Evolutionary conservation across 2,113 vertebrate genomes (phyloP).

Genomic region (Origma solitaria): DNA sequence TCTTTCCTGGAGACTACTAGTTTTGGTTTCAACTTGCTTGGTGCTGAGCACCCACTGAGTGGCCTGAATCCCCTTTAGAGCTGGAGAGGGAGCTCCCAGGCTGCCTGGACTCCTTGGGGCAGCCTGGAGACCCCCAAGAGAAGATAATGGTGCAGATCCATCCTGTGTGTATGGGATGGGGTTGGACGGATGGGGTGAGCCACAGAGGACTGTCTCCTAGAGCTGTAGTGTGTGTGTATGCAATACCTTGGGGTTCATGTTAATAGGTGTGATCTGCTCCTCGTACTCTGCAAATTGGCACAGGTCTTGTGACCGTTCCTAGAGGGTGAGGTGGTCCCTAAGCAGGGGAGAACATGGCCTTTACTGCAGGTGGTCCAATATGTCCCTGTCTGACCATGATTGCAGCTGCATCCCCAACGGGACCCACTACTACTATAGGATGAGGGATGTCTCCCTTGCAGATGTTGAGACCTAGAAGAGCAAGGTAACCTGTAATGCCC

Average conservation of each 20-base stretch:
- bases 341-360: neutral
- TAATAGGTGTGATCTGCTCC: neutral
- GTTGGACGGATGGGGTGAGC: neutral
- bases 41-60: neutral
- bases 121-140: neutral
- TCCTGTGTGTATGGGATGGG: neutral
- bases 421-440: rapidly evolving
- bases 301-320: neutral
- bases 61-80: neutral
- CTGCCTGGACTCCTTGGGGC: neutral
- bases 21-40: neutral
- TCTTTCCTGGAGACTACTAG: neutral
- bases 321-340: neutral
- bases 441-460: neutral
- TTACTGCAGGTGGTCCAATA: neutral
- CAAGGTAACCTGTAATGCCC: neutral
- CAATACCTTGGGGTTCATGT: neutral
- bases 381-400: neutral
- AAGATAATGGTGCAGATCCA: neutral
- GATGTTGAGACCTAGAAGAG: neutral
- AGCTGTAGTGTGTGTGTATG: neutral
- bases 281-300: neutral
- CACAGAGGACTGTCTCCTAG: neutral
- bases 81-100: neutral
- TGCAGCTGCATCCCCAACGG: neutral